phyloP scores from a whole-genome alignment of 2,888 invertebrate genomes.

The Lutraria lutraria region DNA sequence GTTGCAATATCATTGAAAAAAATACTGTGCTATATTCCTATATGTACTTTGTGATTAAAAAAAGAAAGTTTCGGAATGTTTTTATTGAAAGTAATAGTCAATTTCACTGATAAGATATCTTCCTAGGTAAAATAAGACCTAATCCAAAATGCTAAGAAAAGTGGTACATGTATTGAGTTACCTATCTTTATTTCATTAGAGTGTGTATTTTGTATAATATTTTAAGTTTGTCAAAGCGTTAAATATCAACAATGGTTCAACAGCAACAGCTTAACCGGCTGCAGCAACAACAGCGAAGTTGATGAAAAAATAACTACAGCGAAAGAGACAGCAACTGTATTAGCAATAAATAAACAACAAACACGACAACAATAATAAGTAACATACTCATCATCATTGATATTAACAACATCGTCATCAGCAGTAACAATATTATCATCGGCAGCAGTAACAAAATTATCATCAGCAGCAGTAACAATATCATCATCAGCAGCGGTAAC shows the following conservation, averaged over 20 bases:
- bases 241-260: not conserved
- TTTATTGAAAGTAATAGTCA: too few relatives aligned
- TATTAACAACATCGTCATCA: not conserved
- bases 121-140: too few relatives aligned
- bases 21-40: too few relatives aligned
- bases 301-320: not conserved
- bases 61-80: too few relatives aligned
- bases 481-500: not conserved
- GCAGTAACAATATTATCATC: not conserved
- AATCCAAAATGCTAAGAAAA: too few relatives aligned
- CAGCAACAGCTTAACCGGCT: not conserved
- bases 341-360: not conserved
- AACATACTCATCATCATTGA: not conserved
- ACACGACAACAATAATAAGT: not conserved
- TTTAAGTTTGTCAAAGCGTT: too few relatives aligned
- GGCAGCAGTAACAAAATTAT: not conserved
- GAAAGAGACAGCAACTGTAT: not conserved
- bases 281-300: not conserved
- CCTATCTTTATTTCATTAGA: too few relatives aligned
- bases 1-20: too few relatives aligned
- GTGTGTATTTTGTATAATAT: too few relatives aligned
- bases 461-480: not conserved
- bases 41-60: too few relatives aligned
- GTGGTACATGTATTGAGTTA: too few relatives aligned
- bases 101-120: too few relatives aligned